A percentile compares a stretch with the other conserved stretches of the same genome.
Conservation (phyloP, 2,888 invertebrate genomes). For the Rutpela maculata region DNA sequence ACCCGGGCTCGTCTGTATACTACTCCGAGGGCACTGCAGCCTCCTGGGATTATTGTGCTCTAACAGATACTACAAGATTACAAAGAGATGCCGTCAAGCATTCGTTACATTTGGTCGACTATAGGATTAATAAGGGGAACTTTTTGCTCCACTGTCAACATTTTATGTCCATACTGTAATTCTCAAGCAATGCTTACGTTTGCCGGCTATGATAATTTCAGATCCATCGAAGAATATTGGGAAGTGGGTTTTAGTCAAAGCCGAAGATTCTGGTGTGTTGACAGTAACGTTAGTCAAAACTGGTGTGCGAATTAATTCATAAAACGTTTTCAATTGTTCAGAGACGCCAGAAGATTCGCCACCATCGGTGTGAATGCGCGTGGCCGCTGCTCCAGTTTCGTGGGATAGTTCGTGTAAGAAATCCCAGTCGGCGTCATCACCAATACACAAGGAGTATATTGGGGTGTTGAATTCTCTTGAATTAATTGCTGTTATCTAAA, state of each 20-base stretch:
- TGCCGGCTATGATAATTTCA: constrained; percentile 79
- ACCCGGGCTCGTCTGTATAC: too few species aligned
- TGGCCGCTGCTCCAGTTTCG: constrained; percentile 79
- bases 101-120: too few species aligned
- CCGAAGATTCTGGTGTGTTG: constrained; percentile 70
- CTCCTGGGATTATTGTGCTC: too few species aligned
- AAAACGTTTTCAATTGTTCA: constrained; percentile 79
- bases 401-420: constrained; percentile 80
- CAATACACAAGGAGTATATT: constrained; percentile 81
- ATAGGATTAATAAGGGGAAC: too few species aligned
- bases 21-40: too few species aligned
- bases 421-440: constrained; percentile 79
- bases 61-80: too few species aligned
- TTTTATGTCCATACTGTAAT: too few species aligned
- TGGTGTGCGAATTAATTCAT: constrained; percentile 80
- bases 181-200: constrained; percentile 16
- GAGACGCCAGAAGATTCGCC: constrained; percentile 74
- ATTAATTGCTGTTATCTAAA: constrained; percentile 73
- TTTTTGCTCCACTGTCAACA: too few species aligned
- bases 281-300: constrained; percentile 79
- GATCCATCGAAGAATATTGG: constrained; percentile 78
- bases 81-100: too few species aligned
- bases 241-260: constrained; percentile 76
- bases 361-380: constrained; percentile 81
- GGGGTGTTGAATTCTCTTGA: constrained; percentile 68